Evolutionary conservation across 2,113 vertebrate genomes (phyloP), one percentile per base, ranked within the genome.

Genomic region (Synodontis membranacea): DNA sequence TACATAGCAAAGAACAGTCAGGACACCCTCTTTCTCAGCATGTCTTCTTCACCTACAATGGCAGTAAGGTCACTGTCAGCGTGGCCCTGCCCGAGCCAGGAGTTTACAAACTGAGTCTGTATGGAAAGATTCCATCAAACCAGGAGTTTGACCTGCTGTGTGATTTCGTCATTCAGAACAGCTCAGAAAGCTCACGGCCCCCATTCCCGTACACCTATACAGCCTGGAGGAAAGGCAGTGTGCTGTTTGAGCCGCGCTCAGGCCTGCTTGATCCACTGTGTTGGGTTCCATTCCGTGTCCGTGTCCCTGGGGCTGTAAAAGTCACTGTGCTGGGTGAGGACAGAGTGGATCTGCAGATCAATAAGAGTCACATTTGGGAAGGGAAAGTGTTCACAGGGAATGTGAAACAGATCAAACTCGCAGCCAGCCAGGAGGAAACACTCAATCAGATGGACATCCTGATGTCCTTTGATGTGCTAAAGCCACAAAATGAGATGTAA

Each of bases 151-250:
- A 19, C 1, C 88, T 74, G 0, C 48, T 91, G n/a, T 94, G 93
- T 11, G 91, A 91, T 80, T 93, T 93, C 0, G 1, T 93, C 0
- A 46, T 90, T 62, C 64, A 82, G 28, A 93, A 92, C 89, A 90
- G 80, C 75, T 90, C 90, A 0, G 0, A 86, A 0, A 88, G 83
- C 3, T 14, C 21, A 3, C 85, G 91, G 89, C 88, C 88, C 9
- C 91, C 94, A 0, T 94, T 94, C 88, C 94, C 93, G 19, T 68
- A n/a, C 62, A 88, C 88, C 17, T 91, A 80, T 80, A 83, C 86
- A 17, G 79, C 44, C 0, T 91, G 94, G 94, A 87, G 84, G 52
- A 93, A 85, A 56, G 93, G 92, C 2, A 92, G 89, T 0, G 85
- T 91, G 48, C 14, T 94, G 58, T 90, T 93, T 0, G 91, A 94